These are phyloP conservation scores for Temnothorax nylanderi DNA, from an alignment of 1,140 invertebrate species.

Conservation along the genomic window DNA sequence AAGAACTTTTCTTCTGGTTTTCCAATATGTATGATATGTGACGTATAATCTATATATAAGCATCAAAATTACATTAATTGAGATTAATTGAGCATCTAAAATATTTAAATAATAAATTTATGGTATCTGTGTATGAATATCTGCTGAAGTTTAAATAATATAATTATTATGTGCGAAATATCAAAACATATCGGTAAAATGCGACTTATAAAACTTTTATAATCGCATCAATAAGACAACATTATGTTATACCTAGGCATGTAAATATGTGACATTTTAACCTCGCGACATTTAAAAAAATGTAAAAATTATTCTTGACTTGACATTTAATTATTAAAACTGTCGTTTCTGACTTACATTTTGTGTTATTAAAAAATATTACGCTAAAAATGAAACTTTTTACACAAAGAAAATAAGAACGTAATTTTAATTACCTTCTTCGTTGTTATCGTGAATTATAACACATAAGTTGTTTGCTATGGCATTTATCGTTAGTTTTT, in stretches of 20 bases:
- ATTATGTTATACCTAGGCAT: not conserved
- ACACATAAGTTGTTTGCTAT: conserved; percentile 79
- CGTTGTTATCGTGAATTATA: conserved; percentile 79
- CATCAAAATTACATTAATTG: too few species aligned
- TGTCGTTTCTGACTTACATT: not conserved
- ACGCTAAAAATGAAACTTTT: not conserved
- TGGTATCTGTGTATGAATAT: not conserved
- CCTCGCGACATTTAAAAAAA: not conserved
- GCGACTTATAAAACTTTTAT: not conserved
- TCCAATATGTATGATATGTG: conserved; percentile 80
- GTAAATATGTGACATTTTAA: not conserved
- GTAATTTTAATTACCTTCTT: conserved; percentile 63
- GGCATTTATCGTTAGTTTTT: conserved; percentile 78
- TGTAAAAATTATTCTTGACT: not conserved
- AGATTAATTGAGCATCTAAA: too few species aligned
- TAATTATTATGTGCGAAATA: not conserved
- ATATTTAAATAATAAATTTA: too few species aligned
- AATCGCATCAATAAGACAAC: not conserved
- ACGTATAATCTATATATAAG: conserved; percentile 73
- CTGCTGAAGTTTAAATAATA: not conserved
- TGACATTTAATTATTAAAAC: not conserved
- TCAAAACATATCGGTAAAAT: not conserved
- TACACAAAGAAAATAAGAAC: not conserved
- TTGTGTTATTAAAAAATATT: not conserved
- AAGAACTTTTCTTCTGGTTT: conserved; percentile 77